These are phyloP conservation scores for Phengaris arion DNA, from an alignment of 2,888 invertebrate species.

Conservation along the genomic window DNA sequence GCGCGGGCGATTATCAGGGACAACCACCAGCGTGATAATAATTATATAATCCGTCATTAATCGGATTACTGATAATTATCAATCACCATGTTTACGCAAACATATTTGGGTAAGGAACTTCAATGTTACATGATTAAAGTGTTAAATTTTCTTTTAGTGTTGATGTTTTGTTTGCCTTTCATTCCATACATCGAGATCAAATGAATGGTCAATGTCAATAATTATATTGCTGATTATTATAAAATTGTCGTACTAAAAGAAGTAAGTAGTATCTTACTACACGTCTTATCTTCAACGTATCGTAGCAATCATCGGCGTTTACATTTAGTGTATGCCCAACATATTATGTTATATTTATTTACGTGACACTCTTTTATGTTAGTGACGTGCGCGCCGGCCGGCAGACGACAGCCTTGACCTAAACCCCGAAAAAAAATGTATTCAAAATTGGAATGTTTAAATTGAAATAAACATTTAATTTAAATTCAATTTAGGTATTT, in stretches of 20 bases:
- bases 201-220: too few relatives aligned
- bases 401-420: background rate
- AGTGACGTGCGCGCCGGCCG: slow-evolving; percentile 4
- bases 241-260: too few relatives aligned
- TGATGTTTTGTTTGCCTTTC: too few relatives aligned
- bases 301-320: too few relatives aligned
- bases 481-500: too few relatives aligned
- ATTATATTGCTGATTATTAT: too few relatives aligned
- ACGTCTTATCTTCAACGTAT: background rate
- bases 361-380: background rate
- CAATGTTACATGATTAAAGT: background rate
- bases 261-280: background rate
- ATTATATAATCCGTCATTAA: background rate
- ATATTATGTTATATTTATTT: background rate
- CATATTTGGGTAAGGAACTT: background rate
- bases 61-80: background rate
- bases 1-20: background rate
- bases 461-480: background rate
- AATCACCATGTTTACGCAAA: background rate
- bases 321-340: too few relatives aligned
- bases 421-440: background rate
- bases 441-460: background rate
- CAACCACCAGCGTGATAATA: background rate
- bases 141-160: too few relatives aligned
- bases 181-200: too few relatives aligned